phyloP scores from a whole-genome alignment of 2,797 vertebrate genomes.

The Molossus molossus region DNA sequence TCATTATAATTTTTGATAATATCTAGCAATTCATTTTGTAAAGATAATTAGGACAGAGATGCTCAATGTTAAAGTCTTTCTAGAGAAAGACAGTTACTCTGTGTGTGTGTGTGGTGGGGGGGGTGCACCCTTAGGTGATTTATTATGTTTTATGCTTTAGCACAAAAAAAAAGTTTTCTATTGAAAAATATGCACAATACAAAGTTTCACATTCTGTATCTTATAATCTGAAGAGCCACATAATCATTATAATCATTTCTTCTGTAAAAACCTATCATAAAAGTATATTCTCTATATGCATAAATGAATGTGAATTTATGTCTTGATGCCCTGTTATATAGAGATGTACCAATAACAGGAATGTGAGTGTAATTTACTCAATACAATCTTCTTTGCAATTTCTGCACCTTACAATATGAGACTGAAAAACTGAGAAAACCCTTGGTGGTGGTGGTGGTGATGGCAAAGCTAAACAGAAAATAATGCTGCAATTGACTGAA shows the following conservation, averaged over 20 bases:
- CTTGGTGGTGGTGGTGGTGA: too few relatives aligned
- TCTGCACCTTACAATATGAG: not conserved
- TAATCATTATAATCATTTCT: not conserved
- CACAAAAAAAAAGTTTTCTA: not conserved
- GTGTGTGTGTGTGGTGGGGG: too few relatives aligned
- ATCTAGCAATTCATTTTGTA: conserved; percentile 53
- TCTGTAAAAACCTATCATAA: conserved; percentile 40
- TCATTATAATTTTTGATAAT: conserved; percentile 66
- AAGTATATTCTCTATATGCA: not conserved
- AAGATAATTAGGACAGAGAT: conserved; percentile 63
- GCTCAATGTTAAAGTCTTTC: not conserved
- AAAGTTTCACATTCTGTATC: conserved; percentile 7
- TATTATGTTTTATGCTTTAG: conserved; percentile 18
- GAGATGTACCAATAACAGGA: conserved; percentile 14
- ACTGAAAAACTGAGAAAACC: not conserved
- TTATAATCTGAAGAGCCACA: conserved; percentile 12
- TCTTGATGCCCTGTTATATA: not conserved
- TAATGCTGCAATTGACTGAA: not conserved
- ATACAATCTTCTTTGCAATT: not conserved
- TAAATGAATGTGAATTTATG: not conserved
- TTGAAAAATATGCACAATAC: not conserved
- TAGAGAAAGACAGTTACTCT: not conserved
- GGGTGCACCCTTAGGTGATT: not conserved
- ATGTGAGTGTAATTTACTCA: not conserved
- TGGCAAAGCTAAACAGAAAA: not conserved